Evolutionary conservation across 2,888 invertebrate genomes (phyloP), one percentile per base, ranked within the genome.

Genomic region (Sesamia inferens): DNA sequence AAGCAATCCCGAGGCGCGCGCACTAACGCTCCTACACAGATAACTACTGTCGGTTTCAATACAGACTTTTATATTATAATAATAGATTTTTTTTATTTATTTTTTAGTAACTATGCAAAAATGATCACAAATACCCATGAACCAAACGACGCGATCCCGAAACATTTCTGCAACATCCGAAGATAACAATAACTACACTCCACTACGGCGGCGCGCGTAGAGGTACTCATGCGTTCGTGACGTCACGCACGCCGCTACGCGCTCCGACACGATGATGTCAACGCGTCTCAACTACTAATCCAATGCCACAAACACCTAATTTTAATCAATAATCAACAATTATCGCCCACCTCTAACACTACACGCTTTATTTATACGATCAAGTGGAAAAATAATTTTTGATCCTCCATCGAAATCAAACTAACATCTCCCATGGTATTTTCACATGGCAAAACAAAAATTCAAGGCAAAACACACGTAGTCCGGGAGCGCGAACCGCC

Each of bases 291-390:
- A 89, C 94, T 94, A 94, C 95, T 83, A 31, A 90, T 92, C 94
- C 93, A 93, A 94, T 93, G 94, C 93, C 95, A 93, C 93, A 92
- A 95, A 95, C 94, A 94, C 93, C 94, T 95, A 95, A 94, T 94
- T 94, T 95, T 95, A 94, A 94, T 95, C 96, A 96, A 96, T 96
- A 96, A 96, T 96, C 96, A 96, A 96, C 96, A 96, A 96, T 95
- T 94, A 94, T 93, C 95, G 94, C 94, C 94, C 95, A 92, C 91
- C 93, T 93, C 95, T 95, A 95, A 94, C 93, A 93, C 94, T 95
- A 95, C 95, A 93, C 94, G 94, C 94, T 92, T 93, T 93, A 91
- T 90, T 93, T 87, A 92, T 94, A 95, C 94, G 93, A 93, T 94
- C 94, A 92, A 96, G 95, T 96, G 96, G 95, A 96, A 96, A 96